phyloP scores from a whole-genome alignment of 2,797 vertebrate genomes.

The Peromyscus attwateri region DNA sequence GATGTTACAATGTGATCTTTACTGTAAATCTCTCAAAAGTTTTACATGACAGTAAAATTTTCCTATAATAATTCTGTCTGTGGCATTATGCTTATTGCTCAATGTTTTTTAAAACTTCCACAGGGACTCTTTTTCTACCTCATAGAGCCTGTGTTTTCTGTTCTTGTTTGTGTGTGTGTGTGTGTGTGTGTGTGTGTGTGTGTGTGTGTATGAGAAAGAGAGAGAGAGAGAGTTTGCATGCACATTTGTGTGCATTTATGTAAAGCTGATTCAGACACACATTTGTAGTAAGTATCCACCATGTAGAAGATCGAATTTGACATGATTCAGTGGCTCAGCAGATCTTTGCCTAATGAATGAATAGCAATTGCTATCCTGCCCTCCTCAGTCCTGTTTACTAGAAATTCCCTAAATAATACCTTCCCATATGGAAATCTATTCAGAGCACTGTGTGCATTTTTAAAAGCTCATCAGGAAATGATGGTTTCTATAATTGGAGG shows the following conservation, averaged over 20 bases:
- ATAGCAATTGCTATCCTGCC: neutral
- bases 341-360: constrained; percentile 37
- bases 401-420: neutral
- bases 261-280: neutral
- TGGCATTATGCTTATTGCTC: neutral
- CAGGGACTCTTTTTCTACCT: neutral
- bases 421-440: neutral
- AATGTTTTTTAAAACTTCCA: neutral
- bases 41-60: neutral
- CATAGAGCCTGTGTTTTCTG: neutral
- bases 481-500: constrained; percentile 67
- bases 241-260: neutral
- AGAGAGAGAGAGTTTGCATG: neutral
- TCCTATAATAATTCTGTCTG: neutral
- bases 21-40: neutral
- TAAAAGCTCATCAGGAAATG: constrained; percentile 67
- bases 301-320: neutral
- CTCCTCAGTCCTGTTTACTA: neutral
- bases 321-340: neutral
- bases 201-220: neutral
- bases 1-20: neutral
- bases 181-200: neutral
- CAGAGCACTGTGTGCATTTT: neutral
- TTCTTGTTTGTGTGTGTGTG: neutral
- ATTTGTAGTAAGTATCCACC: neutral